A percentile compares a stretch with the other conserved stretches of the same genome.
Conservation (phyloP, 2,797 vertebrate species). For the Melanogrammus aeglefinus region DNA sequence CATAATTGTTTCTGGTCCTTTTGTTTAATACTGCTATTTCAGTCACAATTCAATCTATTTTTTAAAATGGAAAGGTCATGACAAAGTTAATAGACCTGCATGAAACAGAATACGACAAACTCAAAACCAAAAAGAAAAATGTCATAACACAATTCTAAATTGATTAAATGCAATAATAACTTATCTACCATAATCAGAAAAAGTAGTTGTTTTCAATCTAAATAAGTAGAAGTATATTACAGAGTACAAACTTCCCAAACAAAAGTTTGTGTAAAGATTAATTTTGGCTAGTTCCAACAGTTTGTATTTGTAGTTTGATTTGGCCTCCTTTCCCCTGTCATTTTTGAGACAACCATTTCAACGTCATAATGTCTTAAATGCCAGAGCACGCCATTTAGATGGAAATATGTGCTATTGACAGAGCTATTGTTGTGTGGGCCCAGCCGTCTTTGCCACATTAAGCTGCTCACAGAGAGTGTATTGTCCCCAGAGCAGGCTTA, state of each 20-base stretch:
- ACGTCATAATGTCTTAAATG: conserved; percentile 10
- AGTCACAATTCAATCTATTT: neutral
- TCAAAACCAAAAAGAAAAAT: too few species aligned
- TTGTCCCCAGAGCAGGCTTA: conserved; percentile 64
- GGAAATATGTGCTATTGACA: conserved; percentile 42
- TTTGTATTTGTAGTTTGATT: too few species aligned
- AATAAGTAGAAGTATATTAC: too few species aligned
- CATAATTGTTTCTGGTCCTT: neutral
- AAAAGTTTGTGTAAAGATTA: neutral
- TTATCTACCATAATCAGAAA: neutral
- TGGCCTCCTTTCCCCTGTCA: too few species aligned
- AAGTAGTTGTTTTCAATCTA: too few species aligned
- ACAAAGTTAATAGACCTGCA: too few species aligned
- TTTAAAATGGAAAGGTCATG: too few species aligned
- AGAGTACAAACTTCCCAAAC: neutral
- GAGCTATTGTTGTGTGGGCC: conserved; percentile 61
- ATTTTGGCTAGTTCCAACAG: too few species aligned
- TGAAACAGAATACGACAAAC: too few species aligned
- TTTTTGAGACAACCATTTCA: too few species aligned
- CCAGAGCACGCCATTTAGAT: conserved; percentile 54
- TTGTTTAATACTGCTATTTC: neutral
- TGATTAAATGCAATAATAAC: neutral
- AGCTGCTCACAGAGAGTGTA: conserved; percentile 63
- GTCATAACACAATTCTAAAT: too few species aligned
- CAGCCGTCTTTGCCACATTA: conserved; percentile 36